Evolutionary conservation across 2,113 vertebrate genomes (phyloP), one percentile per base, ranked within the genome.

Genomic region (Campylomormyrus tamandua): DNA sequence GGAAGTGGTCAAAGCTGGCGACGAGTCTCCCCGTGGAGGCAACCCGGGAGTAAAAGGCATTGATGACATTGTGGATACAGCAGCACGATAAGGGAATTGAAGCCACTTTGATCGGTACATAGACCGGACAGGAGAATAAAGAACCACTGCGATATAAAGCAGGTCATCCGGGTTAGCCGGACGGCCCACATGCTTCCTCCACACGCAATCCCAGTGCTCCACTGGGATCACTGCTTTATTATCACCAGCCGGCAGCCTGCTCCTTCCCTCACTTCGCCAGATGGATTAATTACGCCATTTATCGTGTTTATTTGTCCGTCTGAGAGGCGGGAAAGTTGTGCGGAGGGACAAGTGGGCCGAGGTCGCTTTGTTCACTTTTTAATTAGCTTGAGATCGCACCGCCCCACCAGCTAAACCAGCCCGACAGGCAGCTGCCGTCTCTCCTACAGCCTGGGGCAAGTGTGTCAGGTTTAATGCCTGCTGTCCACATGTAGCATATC

Each of bases 221-320:
- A 3, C 48, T 90, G 92, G 90, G 92, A 94, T 7, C 5, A 46
- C 77, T 80, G 53, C 92, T 91, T 91, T 90, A 91, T 92, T 92
- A 58, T 91, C 92, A 89, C 92, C 88, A 87, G 85, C 90, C 88
- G 27, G 89, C 88, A 92, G 89, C 90, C 93, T 92, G 93, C 93
- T 94, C 92, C 95, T 94, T 94, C 91, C 91, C 95, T 92, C 91
- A 90, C 89, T 94, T 93, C 91, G 91, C 89, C 91, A 93, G 91
- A 92, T 94, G 93, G 93, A 93, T 94, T 94, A 94, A 95, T 95
- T 93, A 92, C 93, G 93, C 88, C 83, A 90, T 93, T 94, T 90
- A 88, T 93, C 93, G 92, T 94, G 83, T 93, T 95, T 95, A 89
- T 94, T 93, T 93, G 93, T 91, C 92, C 91, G 89, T 88, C 93